These are phyloP conservation scores for Oreochromis spilurus DNA, from an alignment of 2,113 vertebrate genomes.

Conservation along the genomic window DNA sequence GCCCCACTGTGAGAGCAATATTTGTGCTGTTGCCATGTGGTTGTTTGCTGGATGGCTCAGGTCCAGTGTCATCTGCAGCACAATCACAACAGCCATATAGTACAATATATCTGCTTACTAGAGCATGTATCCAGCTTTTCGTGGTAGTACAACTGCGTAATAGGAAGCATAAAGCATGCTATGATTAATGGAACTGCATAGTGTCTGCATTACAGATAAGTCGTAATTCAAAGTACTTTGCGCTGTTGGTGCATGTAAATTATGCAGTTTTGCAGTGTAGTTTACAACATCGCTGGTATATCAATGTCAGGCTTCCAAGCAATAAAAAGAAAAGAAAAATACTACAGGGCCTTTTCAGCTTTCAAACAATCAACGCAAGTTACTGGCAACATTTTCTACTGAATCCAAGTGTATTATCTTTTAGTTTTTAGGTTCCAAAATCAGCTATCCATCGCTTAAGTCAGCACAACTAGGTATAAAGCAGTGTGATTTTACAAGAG, in stretches of 20 bases:
- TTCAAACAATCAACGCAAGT: neutral
- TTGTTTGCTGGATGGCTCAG: neutral
- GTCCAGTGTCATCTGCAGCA: neutral
- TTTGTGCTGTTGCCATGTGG: neutral
- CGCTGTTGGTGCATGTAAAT: neutral
- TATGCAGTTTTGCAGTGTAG: neutral
- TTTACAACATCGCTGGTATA: neutral
- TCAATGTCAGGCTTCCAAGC: neutral
- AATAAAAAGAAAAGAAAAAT: neutral
- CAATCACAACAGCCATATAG: neutral
- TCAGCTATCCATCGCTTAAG: neutral
- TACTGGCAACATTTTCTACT: neutral
- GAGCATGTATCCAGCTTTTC: neutral
- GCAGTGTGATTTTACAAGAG: neutral
- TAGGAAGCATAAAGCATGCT: neutral
- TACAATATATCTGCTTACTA: neutral
- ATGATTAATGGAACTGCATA: neutral
- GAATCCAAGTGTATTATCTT: neutral
- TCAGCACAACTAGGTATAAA: neutral
- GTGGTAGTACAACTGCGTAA: neutral
- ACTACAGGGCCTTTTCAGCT: neutral
- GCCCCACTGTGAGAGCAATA: neutral
- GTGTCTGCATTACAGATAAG: neutral
- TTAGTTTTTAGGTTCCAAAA: neutral
- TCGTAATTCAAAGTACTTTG: neutral